These are phyloP conservation scores for Prionace glauca DNA, from an alignment of 2,797 vertebrate species.

Conservation along the genomic window DNA sequence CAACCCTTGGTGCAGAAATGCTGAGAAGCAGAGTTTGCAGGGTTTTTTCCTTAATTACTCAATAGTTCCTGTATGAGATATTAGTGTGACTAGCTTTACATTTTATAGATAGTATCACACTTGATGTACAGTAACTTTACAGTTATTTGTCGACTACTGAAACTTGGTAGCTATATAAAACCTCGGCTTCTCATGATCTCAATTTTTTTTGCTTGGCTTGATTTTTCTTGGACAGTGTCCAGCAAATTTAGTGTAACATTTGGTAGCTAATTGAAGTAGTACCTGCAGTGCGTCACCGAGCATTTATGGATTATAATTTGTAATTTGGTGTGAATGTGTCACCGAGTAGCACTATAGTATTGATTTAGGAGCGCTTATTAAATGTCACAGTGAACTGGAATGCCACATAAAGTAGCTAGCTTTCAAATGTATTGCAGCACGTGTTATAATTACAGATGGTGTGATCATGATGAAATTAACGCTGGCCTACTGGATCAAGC, in stretches of 20 bases:
- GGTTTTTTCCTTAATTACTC: neutral
- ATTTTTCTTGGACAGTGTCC: neutral
- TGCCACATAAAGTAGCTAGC: neutral
- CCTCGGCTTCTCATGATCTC: neutral
- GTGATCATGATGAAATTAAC: neutral
- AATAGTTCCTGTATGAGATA: neutral
- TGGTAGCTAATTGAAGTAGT: neutral
- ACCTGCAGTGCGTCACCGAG: neutral
- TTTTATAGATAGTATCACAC: neutral
- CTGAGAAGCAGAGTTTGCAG: neutral
- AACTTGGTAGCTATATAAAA: neutral
- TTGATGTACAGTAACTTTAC: neutral
- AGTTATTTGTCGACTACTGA: neutral
- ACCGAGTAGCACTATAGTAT: neutral
- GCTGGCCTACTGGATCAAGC: neutral
- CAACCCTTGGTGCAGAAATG: neutral
- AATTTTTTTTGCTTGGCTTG: neutral
- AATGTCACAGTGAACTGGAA: constrained; percentile 19
- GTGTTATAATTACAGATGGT: neutral
- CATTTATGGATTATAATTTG: constrained; percentile 7
- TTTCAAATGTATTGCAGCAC: neutral
- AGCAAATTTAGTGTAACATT: neutral
- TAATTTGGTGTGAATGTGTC: neutral
- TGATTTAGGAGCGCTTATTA: constrained; percentile 11
- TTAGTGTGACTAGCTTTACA: neutral